Base-by-base conservation (phyloP, 1,140 invertebrate genomes). In the Dendrolimus kikuchii region DNA sequence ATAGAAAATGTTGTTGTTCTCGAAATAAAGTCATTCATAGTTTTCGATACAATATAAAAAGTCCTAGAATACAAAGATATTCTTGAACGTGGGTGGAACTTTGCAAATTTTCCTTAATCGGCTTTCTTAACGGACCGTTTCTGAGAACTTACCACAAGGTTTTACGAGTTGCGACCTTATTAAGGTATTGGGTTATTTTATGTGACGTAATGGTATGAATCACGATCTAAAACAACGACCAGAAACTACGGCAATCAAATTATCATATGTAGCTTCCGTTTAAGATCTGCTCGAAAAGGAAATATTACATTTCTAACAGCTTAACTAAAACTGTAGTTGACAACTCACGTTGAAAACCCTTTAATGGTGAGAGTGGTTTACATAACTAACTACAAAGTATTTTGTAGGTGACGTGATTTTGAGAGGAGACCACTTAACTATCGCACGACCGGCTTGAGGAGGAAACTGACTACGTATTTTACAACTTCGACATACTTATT, bases 391-490 rank as follows among this genome's bases (percentile, higher is more conserved):
- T 10, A 38, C 23, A 23, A 39, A 39, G 8, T 54, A 38, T 43
- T 38, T 38, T 23, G 6, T 49, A 48, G 39, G 38, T 37, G 44
- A 23, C 37, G 41, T 56, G 37, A 45, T 51, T 51, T 56, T 55
- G 50, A 53, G 46, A 58, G 46, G 50, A n/a, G 39, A 51, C 38
- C 47, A 37, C 6, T 49, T 41, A 51, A 38, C 23, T 23, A 23
- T 23, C 23, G 23, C 23, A 23, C 23, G 23, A 23, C 23, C 23
- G 23, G 23, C 23, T 23, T 23, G 57, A 49, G 7, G 54, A 60
- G 59, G 66, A 65, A 68, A 55, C 58, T 68, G 63, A 64, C 62
- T 64, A 66, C 61, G 64, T 65, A 67, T 55, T 70, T 71, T 74
- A 69, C 55, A 64, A 69, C 60, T 64, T 51, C 56, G 60, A 66